A percentile compares a stretch with the other conserved stretches of the same genome.
These are phyloP conservation scores for Drosophila auraria DNA, from an alignment of 1,140 invertebrate genomes.

Conservation along the genomic window DNA sequence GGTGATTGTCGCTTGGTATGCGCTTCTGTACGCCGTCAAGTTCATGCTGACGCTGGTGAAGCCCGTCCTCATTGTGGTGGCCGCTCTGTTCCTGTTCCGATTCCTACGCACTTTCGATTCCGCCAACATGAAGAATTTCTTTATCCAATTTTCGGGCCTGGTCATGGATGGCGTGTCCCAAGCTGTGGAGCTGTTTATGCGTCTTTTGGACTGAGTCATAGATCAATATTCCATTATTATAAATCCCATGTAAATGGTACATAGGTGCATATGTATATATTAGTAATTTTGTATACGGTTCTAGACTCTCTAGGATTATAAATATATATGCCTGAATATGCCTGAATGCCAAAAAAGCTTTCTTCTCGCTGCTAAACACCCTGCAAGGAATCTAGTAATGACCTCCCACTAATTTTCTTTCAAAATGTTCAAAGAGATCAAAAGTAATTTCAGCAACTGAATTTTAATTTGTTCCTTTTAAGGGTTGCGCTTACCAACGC, in stretches of 20 bases:
- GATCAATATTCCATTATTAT: slow-evolving; percentile 11
- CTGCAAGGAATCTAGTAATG: not conserved
- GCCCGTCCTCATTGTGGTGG: slow-evolving; percentile 39
- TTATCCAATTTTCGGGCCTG: not conserved
- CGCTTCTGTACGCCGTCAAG: slow-evolving; percentile 17
- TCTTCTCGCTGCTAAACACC: not conserved
- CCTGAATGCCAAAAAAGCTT: too few relatives aligned
- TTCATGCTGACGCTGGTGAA: slow-evolving; percentile 42
- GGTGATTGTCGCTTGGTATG: slow-evolving; percentile 41
- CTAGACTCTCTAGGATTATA: too few relatives aligned
- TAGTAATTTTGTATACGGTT: too few relatives aligned
- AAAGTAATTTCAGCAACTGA: not conserved
- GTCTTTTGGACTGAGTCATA: not conserved
- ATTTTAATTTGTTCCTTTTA: not conserved
- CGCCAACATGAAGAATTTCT: slow-evolving; percentile 19
- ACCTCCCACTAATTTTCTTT: not conserved
- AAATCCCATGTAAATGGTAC: not conserved
- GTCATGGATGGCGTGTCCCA: slow-evolving; percentile 1
- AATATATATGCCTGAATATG: too few relatives aligned
- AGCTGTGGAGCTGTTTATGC: not conserved
- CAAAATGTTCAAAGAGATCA: not conserved
- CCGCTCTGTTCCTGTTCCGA: slow-evolving; percentile 33
- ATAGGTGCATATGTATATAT: too few relatives aligned
- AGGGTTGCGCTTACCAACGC: slow-evolving; percentile 59
- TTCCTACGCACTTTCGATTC: slow-evolving; percentile 17